Evolutionary conservation across 30 jellyfish, hydroid and myxozoan species (phyloP), one percentile per base, ranked within the genome.

Genomic region (Morbakka virulenta): DNA sequence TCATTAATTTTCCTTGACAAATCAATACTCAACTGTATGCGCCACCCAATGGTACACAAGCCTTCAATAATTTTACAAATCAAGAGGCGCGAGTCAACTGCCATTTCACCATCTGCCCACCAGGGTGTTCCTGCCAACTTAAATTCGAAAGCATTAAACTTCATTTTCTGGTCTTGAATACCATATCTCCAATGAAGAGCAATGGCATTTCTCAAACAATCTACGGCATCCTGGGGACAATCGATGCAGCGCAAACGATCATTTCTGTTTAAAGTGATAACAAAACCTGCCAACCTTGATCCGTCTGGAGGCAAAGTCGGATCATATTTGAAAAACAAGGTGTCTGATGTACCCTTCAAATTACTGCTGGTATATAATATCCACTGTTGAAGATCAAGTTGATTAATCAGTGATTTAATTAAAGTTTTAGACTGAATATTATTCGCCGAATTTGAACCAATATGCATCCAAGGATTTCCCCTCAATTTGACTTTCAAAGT

Each of bases 61-160:
- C 75, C 77, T 30, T 87, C 93, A 48, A 87, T 47, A 2, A 87
- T 48, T 93, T n/a, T n/a, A n/a, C n/a, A n/a, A n/a, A n/a, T n/a
- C n/a, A n/a, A n/a, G n/a, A n/a, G n/a, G n/a, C n/a, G 81, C 28
- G 93, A 20, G 34, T 50, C 79, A 9, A 87, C 82, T 1, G 93
- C 88, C 62, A 51, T 77, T 21, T 73, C 69, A 36, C 97, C 97
- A 17, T 52, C 34, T 2, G 95, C 94, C 95, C 97, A 88, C 97
- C 97, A 88, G 4, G 97, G 97, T 4, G 70, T 47, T 1, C 97
- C 97, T 0, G 71, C 66, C 65, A 88, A 64, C 76, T 88, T 88
- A 25, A 88, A 81, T 72, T 88, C 97, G 64, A 72, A 80, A 23
- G 91, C 82, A 63, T 81, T 81, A 50, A 81, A 81, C 33, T 69